phyloP scores from a whole-genome alignment of 1,140 invertebrate species.

The Trissolcus basalis region DNA sequence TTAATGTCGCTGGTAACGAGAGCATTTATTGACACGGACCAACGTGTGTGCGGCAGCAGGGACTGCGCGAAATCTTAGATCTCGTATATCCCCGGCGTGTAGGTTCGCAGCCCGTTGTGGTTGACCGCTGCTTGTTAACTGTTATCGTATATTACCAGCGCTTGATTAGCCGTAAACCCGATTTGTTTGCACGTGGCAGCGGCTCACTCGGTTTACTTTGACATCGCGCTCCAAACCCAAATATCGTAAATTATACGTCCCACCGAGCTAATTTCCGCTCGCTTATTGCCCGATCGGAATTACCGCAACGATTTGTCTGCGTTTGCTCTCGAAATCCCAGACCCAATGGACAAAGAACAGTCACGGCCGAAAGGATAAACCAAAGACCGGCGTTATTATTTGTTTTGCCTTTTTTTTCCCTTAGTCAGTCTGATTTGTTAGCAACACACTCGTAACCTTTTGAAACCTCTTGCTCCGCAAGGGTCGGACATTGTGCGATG shows the following conservation, averaged over 20 bases:
- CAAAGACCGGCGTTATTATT: no score
- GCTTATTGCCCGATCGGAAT: conserved; percentile 7
- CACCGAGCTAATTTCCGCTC: conserved; percentile 3
- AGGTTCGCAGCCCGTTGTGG: conserved; percentile 24
- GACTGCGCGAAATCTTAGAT: conserved; percentile 30
- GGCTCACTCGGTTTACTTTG: conserved; percentile 27
- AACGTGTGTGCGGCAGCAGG: conserved; percentile 2
- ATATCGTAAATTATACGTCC: conserved; percentile 9
- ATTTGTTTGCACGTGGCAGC: background rate
- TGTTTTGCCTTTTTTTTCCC: background rate
- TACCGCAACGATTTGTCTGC: conserved; percentile 16
- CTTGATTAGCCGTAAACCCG: conserved; percentile 25
- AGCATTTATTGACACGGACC: conserved; percentile 19
- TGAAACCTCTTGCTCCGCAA: conserved; percentile 16
- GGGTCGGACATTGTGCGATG: conserved; percentile 28
- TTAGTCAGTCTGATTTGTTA: conserved; percentile 18
- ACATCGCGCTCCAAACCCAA: conserved; percentile 11
- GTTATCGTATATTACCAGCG: conserved; percentile 46
- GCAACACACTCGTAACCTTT: conserved; percentile 9
- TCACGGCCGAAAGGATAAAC: no score
- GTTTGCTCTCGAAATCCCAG: background rate
- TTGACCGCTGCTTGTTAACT: conserved; percentile 50
- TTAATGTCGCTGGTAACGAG: conserved; percentile 31
- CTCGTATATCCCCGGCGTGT: conserved; percentile 4
- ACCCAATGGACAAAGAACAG: no score